These are phyloP conservation scores for Drosophila sucinea DNA, from an alignment of 1,140 invertebrate species.

Conservation along the genomic window DNA sequence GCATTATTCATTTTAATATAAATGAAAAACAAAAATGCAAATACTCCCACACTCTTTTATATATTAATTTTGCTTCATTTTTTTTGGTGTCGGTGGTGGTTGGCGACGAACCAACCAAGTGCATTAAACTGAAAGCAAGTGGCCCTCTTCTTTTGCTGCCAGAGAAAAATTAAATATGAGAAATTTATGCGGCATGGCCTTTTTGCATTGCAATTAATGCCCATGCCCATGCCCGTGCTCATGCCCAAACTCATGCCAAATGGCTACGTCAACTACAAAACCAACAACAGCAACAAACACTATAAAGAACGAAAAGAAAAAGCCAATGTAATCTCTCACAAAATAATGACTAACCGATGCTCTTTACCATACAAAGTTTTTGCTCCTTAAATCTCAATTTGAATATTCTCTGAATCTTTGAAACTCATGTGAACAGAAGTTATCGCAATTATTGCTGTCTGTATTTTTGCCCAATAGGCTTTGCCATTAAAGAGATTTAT, in stretches of 20 bases:
- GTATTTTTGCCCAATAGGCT: too few species aligned
- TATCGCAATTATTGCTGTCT: too few species aligned
- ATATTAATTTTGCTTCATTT: background rate
- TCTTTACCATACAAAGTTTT: background rate
- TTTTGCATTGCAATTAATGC: slow-evolving; percentile 75
- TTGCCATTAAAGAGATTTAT: background rate
- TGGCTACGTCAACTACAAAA: background rate
- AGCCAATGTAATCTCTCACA: background rate
- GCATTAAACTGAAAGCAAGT: slow-evolving; percentile 29
- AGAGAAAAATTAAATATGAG: slow-evolving; percentile 75
- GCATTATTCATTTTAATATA: slow-evolving; percentile 14
- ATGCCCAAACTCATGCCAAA: slow-evolving; percentile 20
- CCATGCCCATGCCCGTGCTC: slow-evolving; percentile 33
- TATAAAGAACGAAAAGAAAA: background rate
- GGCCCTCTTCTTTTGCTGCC: slow-evolving; percentile 24
- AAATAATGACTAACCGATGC: background rate
- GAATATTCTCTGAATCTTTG: too few species aligned
- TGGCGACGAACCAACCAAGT: slow-evolving; percentile 13
- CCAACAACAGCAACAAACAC: background rate
- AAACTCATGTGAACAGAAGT: background rate
- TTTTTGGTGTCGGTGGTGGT: background rate
- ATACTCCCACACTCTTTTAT: slow-evolving; percentile 9
- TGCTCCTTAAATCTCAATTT: too few species aligned
- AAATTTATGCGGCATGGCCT: slow-evolving; percentile 76
- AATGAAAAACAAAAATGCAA: slow-evolving; percentile 10